Conservation (phyloP, 2,113 vertebrate genomes). For the Myotis yumanensis region DNA sequence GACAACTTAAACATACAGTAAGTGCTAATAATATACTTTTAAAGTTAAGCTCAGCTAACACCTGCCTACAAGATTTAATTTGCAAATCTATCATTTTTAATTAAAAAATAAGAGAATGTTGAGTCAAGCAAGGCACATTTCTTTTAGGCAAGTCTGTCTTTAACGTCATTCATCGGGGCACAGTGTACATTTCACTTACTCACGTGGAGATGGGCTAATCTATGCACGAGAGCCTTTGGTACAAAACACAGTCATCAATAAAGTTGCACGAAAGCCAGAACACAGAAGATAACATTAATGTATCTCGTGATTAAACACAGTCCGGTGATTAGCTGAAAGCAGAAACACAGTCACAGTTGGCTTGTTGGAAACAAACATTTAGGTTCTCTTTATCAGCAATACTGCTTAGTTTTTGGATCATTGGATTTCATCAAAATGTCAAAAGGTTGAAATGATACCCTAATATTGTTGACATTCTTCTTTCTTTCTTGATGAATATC, state of each 20-base stretch:
- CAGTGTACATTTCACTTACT: conserved; percentile 54
- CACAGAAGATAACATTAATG: conserved; percentile 14
- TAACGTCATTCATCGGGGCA: conserved; percentile 56
- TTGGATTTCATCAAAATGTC: conserved; percentile 61
- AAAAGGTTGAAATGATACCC: conserved; percentile 62
- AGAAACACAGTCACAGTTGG: conserved; percentile 38
- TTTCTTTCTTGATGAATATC: conserved; percentile 62
- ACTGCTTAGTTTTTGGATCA: conserved; percentile 68
- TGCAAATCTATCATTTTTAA: conserved; percentile 57
- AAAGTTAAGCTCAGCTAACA: conserved; percentile 56
- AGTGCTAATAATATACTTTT: conserved; percentile 35
- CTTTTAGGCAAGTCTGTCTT: conserved; percentile 74
- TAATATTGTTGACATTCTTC: conserved; percentile 49
- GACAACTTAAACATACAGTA: conserved; percentile 58
- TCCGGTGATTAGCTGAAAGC: conserved; percentile 36
- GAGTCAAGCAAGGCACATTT: conserved; percentile 81
- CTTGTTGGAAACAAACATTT: conserved; percentile 53
- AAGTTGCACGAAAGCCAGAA: conserved; percentile 64
- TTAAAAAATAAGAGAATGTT: conserved; percentile 64
- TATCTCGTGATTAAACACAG: conserved; percentile 40
- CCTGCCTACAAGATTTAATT: conserved; percentile 41
- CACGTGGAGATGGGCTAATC: conserved; percentile 46
- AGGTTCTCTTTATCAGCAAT: conserved; percentile 64
- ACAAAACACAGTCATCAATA: conserved; percentile 70
- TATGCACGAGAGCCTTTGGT: conserved; percentile 78